phyloP scores from a whole-genome alignment of 2,888 invertebrate genomes.

The Chromoteleia sp. region DNA sequence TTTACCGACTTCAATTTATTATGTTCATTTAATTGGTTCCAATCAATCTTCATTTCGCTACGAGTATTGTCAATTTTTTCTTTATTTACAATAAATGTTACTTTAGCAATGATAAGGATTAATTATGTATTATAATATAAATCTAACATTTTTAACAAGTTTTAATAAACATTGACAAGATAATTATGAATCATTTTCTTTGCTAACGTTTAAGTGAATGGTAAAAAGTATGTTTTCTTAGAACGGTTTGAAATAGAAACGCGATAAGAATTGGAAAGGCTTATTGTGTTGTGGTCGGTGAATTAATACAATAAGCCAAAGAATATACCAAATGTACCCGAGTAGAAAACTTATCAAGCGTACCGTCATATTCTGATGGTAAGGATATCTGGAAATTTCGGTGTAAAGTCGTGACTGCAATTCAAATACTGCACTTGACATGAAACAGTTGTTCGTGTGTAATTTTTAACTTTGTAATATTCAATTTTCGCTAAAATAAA shows the following conservation, averaged over 20 bases:
- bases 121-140: no score
- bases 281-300: conserved; percentile 24
- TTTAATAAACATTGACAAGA: background rate
- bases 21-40: no score
- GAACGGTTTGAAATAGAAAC: conserved; percentile 37
- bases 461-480: background rate
- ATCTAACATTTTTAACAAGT: background rate
- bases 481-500: background rate
- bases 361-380: conserved; percentile 18
- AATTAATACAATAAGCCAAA: conserved; percentile 25
- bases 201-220: conserved; percentile 19
- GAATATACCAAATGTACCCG: conserved; percentile 11
- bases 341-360: conserved; percentile 33
- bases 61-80: no score
- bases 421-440: background rate
- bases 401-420: conserved; percentile 25
- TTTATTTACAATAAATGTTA: no score
- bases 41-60: no score
- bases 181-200: conserved; percentile 16
- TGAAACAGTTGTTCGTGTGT: background rate
- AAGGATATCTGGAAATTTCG: conserved; percentile 35
- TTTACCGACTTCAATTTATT: no score
- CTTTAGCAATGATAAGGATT: no score
- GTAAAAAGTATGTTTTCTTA: conserved; percentile 11
- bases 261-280: conserved; percentile 48